Evolutionary conservation across 2,888 invertebrate genomes (phyloP).

Genomic region (Sturmia bella): DNA sequence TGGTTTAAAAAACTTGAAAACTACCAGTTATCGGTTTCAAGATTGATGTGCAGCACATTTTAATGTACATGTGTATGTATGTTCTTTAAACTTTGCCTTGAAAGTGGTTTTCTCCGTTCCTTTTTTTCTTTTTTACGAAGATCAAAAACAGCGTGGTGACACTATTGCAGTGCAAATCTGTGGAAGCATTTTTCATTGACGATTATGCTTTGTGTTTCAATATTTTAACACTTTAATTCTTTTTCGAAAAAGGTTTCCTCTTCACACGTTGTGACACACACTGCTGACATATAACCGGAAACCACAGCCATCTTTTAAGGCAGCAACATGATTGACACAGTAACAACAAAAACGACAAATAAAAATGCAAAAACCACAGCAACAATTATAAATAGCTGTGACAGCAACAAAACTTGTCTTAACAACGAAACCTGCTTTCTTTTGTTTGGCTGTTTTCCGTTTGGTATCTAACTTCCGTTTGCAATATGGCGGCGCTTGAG

Average conservation of each 20-base stretch:
- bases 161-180: conserved; percentile 13
- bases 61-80: no score
- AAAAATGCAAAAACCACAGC: conserved; percentile 33
- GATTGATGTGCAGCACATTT: no score
- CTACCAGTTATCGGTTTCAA: no score
- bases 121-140: background rate
- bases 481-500: conserved; percentile 62
- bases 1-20: no score
- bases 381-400: conserved; percentile 39
- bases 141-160: background rate
- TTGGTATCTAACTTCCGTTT: conserved; percentile 66
- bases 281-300: background rate
- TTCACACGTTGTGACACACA: conserved; percentile 28
- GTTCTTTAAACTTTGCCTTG: background rate
- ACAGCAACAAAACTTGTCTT: conserved; percentile 14
- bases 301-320: conserved; percentile 5
- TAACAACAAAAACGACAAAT: background rate
- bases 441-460: conserved; percentile 39
- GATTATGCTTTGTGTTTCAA: conserved; percentile 19
- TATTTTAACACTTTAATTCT: conserved; percentile 40
- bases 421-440: conserved; percentile 34
- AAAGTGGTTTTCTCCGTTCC: conserved; percentile 7
- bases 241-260: conserved; percentile 13
- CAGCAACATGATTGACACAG: conserved; percentile 16
- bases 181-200: background rate